Base-by-base conservation (phyloP, 2,888 invertebrate genomes). In the Eristalis tenax region DNA sequence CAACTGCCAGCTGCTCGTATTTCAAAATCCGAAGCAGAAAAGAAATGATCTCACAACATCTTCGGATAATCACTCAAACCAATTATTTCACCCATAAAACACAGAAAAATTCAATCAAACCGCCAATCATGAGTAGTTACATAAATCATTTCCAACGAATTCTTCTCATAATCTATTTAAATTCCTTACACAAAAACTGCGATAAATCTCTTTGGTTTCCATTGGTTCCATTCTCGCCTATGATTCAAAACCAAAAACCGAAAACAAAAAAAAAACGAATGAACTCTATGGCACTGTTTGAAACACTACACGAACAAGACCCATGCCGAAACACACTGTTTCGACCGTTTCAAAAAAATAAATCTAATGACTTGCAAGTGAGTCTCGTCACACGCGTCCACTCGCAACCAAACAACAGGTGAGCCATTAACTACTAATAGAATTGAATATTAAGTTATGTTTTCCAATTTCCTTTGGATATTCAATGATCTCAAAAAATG, bases 351-450 rank as follows among this genome's bases (percentile, higher is more conserved):
- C 57, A 38, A 38, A 68, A 68, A 32, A 32, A 32, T 32, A 32
- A 32, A 61, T 43, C 61, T 74, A 43, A 65, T 40, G 32, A 73
- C 63, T 63, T 26, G 23, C 65, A 23, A 65, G 64, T 65, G 35
- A 65, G 38, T 57, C 32, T 32, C 56, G 32, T 63, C 68, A 66
- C 38, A n/a, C 66, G 50, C 50, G 50, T 50, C 56, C 10, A 69
- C 38, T 59, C 40, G 32, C 10, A 65, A 63, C 61, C 56, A 68
- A 71, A 71, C 57, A 68, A 81, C 69, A 81, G 81, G 81, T 81
- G 74, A 75, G n/a, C 68, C 63, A 81, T 81, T 75, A 74, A 74
- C 64, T 64, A 81, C 79, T 68, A 66, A 71, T 66, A 73, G 73
- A 73, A 80, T 18, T 56, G 50, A 57, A 68, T 69, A 75, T 78